phyloP scores from a whole-genome alignment of 2,113 vertebrate genomes.

The Tonatia bakeri region DNA sequence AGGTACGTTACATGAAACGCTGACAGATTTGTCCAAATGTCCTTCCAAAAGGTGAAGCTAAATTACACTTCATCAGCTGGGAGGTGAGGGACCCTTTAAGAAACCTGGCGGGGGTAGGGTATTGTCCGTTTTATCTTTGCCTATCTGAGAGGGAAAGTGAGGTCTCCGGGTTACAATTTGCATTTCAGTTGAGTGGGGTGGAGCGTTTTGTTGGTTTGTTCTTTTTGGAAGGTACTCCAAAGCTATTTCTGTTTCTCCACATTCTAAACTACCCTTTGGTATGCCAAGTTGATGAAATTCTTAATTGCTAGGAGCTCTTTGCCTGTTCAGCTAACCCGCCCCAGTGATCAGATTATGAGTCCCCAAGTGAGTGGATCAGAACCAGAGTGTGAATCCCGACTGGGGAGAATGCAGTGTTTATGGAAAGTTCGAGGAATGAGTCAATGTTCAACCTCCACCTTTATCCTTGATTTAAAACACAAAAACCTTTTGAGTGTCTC shows the following conservation, averaged over 20 bases:
- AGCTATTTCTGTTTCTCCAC: neutral
- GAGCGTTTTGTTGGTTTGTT: neutral
- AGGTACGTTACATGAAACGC: neutral
- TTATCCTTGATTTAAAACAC: neutral
- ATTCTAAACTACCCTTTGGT: neutral
- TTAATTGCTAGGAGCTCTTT: neutral
- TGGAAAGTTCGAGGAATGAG: neutral
- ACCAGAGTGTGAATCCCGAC: neutral
- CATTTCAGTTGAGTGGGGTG: neutral
- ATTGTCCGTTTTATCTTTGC: neutral
- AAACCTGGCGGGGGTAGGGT: neutral
- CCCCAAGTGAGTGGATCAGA: neutral
- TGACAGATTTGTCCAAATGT: neutral
- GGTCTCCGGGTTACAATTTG: neutral
- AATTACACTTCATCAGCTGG: neutral
- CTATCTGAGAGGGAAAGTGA: neutral
- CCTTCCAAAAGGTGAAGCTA: neutral
- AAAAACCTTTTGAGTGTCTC: slow-evolving; percentile 4
- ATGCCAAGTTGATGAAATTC: neutral
- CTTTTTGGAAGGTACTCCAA: neutral
- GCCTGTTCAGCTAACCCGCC: neutral
- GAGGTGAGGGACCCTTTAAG: neutral
- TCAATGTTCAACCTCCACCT: neutral
- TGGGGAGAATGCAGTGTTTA: neutral
- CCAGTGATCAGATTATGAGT: neutral